Evolutionary conservation across 2,888 invertebrate species (phyloP), one percentile per base, ranked within the genome.

Genomic region (Hirudinaria manillensis): DNA sequence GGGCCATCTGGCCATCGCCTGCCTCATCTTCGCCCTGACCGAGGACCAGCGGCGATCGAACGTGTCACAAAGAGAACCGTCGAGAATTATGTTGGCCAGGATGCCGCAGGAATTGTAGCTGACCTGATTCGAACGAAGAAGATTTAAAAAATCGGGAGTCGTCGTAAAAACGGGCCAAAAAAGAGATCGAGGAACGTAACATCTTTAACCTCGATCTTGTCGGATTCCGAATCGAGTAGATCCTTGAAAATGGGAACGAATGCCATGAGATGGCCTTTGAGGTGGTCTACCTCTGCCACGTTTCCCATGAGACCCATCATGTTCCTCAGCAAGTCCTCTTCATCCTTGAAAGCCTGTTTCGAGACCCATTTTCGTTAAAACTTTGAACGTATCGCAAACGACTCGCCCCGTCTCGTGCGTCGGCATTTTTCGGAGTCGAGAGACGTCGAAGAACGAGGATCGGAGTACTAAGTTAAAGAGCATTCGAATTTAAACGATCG

Each of bases 31-130:
- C 16, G 87, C 70, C 16, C 94, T 88, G 0, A 89, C 87, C 0
- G 93, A 93, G 38, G 88, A 86, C 19, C 88, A 86, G 32, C 16
- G 34, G 32, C 13, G 36, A 68, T 29, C 21, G n/a, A 36, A 34
- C 27, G 93, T 89, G 0, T 88, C 89, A 97, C 97, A 98, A 0
- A 90, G 89, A 19, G 88, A 89, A 0, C 96, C 96, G 85, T 97
- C 97, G 0, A 94, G 94, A 2, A 93, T 92, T 87, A 97, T 91
- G 86, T 98, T 97, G 0, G 95, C 93, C 75, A 98, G 88, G 32
- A 98, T 95, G 4, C 97, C 95, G 4, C 94, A 94, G 3, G 95
- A 94, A 86, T 95, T 95, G 87, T 96, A 96, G 84, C 93, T 93
- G 77, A 93, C 95, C 89, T 98, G 97, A 80, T 95, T 38, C 4